Percentiles rank a stretch among this genome's conserved stretches.
Evolutionary conservation across 2,797 vertebrate species (phyloP).

Genomic region (Emydoidea blandingii): DNA sequence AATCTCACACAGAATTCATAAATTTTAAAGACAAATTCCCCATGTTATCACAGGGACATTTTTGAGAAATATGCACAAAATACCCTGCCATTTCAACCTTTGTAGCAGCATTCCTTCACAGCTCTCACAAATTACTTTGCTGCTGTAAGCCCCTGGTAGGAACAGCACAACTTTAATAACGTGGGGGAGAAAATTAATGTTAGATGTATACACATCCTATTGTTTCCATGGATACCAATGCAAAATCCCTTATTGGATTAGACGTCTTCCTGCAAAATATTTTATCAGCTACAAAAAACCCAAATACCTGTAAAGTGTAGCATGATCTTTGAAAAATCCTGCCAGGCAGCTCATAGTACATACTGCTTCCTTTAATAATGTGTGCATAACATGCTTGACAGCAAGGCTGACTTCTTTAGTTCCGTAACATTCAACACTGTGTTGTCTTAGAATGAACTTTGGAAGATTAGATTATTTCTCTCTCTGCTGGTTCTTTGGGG

Average conservation of each 20-base stretch:
- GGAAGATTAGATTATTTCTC: neutral
- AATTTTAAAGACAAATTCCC: neutral
- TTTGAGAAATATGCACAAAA: neutral
- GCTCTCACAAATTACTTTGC: neutral
- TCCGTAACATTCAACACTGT: neutral
- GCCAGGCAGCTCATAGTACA: neutral
- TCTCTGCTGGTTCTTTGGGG: neutral
- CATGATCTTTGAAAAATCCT: neutral
- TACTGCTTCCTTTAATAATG: neutral
- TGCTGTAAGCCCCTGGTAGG: constrained; percentile 21
- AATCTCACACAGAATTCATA: neutral
- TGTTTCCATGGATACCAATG: constrained; percentile 60
- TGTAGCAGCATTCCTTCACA: neutral
- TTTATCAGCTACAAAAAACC: constrained; percentile 12
- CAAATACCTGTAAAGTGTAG: constrained; percentile 10
- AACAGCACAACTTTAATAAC: constrained; percentile 21
- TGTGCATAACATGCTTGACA: rapidly evolving
- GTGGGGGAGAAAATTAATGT: constrained; percentile 26
- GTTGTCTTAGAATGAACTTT: neutral
- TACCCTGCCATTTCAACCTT: neutral
- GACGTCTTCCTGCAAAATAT: constrained; percentile 3
- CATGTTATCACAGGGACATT: neutral
- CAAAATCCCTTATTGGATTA: constrained; percentile 16
- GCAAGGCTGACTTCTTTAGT: neutral
- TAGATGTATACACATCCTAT: constrained; percentile 11